phyloP scores from a whole-genome alignment of 2,797 vertebrate species.

The Caiman crocodilus region DNA sequence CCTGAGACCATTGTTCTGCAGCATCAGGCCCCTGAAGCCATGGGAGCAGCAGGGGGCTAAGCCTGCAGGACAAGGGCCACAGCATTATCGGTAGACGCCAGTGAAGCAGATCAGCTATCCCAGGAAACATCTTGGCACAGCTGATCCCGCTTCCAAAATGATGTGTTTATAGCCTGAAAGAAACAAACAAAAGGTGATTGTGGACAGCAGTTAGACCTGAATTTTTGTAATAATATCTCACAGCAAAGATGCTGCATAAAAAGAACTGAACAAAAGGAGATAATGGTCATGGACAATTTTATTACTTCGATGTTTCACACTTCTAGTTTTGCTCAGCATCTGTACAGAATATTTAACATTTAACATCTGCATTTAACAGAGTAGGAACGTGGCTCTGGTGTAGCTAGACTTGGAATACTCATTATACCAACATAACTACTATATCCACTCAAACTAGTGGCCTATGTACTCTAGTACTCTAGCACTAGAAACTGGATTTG shows the following conservation, averaged over 20 bases:
- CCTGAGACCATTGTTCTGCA: too few relatives aligned
- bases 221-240: background rate
- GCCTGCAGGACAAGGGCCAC: too few relatives aligned
- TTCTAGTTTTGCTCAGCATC: background rate
- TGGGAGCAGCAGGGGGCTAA: too few relatives aligned
- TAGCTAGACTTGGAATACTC: background rate
- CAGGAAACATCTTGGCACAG: too few relatives aligned
- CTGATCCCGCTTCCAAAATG: too few relatives aligned
- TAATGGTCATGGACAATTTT: background rate
- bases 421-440: background rate
- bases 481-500: too few relatives aligned
- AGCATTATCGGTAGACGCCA: too few relatives aligned
- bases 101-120: too few relatives aligned
- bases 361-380: rapidly evolving
- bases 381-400: background rate
- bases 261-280: background rate
- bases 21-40: too few relatives aligned
- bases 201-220: background rate
- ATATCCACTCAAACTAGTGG: background rate
- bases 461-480: background rate
- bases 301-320: background rate
- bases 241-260: background rate
- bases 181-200: background rate
- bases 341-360: too few relatives aligned
- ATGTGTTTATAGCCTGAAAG: too few relatives aligned